These are phyloP conservation scores for Rhinoraja longicauda DNA, from an alignment of 2,797 vertebrate genomes.

Conservation along the genomic window DNA sequence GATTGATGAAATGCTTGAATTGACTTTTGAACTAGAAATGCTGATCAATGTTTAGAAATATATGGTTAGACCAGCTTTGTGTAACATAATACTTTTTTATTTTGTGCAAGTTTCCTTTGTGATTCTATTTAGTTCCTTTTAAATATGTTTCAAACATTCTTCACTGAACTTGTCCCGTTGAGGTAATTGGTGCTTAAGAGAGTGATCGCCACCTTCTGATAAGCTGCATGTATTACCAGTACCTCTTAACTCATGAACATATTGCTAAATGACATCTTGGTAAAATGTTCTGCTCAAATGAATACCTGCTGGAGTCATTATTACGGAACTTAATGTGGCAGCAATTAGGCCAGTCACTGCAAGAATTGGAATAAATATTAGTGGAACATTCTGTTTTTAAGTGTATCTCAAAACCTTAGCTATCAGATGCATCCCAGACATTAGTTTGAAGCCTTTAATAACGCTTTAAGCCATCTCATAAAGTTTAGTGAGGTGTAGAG, in stretches of 20 bases:
- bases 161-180: not conserved
- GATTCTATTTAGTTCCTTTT: not conserved
- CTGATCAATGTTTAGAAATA: not conserved
- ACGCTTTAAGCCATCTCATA: not conserved
- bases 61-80: not conserved
- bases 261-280: not conserved
- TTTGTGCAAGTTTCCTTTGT: not conserved
- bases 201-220: not conserved
- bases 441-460: not conserved
- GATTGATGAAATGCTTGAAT: not conserved
- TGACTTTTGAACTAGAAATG: slow-evolving; percentile 1
- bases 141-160: not conserved
- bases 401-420: not conserved
- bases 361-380: not conserved
- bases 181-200: not conserved
- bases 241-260: not conserved
- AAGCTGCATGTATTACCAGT: not conserved
- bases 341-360: not conserved
- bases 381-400: not conserved
- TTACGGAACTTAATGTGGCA: not conserved
- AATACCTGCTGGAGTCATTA: not conserved
- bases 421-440: not conserved
- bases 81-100: not conserved
- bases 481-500: not conserved
- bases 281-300: not conserved